Conservation (phyloP, 2,797 vertebrate species). For the Trichosurus vulpecula region DNA sequence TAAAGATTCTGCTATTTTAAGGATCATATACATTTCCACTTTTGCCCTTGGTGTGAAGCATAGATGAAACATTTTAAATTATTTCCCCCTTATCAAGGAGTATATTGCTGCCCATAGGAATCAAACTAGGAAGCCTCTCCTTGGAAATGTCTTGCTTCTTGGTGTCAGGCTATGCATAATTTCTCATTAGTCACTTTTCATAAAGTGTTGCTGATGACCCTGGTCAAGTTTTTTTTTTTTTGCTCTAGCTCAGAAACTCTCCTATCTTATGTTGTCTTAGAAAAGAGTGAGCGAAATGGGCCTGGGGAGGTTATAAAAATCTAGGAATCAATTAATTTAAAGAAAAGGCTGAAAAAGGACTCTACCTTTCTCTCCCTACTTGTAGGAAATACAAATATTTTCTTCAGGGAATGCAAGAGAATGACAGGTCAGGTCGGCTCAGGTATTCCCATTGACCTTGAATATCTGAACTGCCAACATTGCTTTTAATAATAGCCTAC, state of each 20-base stretch:
- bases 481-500: conserved; percentile 6
- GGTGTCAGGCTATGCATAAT: neutral
- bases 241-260: neutral
- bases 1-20: neutral
- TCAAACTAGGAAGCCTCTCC: conserved; percentile 29
- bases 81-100: conserved; percentile 1
- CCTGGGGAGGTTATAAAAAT: neutral
- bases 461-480: conserved; percentile 19
- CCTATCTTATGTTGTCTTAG: neutral
- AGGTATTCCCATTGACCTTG: neutral
- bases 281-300: neutral
- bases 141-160: neutral
- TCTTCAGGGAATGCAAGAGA: neutral
- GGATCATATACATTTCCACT: conserved; percentile 35
- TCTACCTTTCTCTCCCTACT: neutral
- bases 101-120: neutral
- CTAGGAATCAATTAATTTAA: neutral
- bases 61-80: conserved; percentile 30
- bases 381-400: conserved; percentile 23
- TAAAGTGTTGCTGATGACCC: neutral
- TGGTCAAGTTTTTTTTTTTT: neutral
- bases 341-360: conserved; percentile 1
- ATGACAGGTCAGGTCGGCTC: neutral
- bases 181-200: neutral
- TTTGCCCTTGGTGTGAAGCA: neutral